These are phyloP conservation scores for Coreius guichenoti DNA, from an alignment of 2,797 vertebrate species.

Conservation along the genomic window DNA sequence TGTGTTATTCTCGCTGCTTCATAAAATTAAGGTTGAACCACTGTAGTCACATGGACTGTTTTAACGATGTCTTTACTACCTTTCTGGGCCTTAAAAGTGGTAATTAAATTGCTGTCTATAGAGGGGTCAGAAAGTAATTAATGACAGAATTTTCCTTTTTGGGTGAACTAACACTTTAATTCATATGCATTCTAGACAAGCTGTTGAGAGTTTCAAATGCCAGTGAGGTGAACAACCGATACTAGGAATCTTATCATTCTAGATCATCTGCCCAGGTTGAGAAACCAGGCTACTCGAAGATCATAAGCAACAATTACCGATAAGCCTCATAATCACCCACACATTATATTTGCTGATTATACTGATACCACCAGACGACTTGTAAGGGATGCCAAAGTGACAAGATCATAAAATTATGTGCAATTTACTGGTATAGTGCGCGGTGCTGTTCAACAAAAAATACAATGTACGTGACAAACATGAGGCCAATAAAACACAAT, in stretches of 20 bases:
- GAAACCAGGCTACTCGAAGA: background rate
- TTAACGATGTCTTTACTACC: no score
- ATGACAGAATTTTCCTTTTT: no score
- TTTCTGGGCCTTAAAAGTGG: no score
- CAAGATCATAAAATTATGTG: background rate
- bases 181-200: background rate
- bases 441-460: background rate
- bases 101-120: no score
- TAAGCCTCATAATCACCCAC: slow-evolving; percentile 2
- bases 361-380: background rate
- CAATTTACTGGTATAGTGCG: background rate
- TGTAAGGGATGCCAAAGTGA: slow-evolving; percentile 13
- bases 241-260: background rate
- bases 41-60: no score
- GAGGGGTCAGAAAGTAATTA: no score
- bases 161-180: no score
- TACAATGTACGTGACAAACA: background rate
- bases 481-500: background rate
- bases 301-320: background rate
- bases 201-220: background rate
- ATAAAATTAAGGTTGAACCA: no score
- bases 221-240: background rate
- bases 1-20: no score
- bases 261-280: background rate
- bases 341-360: background rate